Percentiles rank a stretch among this genome's conserved stretches.
Conservation (phyloP, 2,797 vertebrate species). For the Valencia hispanica region DNA sequence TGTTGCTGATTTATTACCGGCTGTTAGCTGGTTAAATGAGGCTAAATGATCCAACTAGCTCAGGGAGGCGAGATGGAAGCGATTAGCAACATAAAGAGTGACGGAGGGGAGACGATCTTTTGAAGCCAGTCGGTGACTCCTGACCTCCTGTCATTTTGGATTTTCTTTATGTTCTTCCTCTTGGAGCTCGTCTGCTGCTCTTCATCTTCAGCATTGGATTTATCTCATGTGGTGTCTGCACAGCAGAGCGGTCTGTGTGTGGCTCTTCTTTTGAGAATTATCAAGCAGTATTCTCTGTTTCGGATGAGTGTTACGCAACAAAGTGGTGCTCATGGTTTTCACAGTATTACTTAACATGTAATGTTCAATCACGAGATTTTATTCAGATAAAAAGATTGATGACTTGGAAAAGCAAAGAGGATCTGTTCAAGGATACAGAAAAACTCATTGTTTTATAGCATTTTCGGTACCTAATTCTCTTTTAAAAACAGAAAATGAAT, state of each 20-base stretch:
- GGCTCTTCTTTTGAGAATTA: slow-evolving; percentile 10
- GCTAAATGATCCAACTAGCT: slow-evolving; percentile 65
- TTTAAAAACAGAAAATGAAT: neutral
- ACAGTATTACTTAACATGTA: neutral
- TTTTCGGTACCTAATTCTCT: neutral
- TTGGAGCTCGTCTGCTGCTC: neutral
- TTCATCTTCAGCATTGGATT: neutral
- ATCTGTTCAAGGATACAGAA: neutral
- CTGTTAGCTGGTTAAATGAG: slow-evolving; percentile 71
- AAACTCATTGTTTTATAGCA: neutral
- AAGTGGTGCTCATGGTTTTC: neutral
- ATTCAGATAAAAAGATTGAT: neutral
- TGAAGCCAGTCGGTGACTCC: slow-evolving; percentile 31
- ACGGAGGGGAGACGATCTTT: slow-evolving; percentile 52
- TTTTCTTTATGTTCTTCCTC: slow-evolving; percentile 26
- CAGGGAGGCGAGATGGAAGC: slow-evolving; percentile 70
- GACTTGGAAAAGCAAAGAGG: neutral
- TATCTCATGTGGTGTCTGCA: neutral
- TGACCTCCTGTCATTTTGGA: slow-evolving; percentile 37
- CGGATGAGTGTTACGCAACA: neutral
- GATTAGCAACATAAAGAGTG: slow-evolving; percentile 69
- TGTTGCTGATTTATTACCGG: slow-evolving; percentile 69
- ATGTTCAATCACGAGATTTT: neutral
- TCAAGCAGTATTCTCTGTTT: neutral
- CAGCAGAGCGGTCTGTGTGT: neutral